Evolutionary conservation across 2,888 invertebrate genomes (phyloP), one percentile per base, ranked within the genome.

Genomic region (Melieria picta): DNA sequence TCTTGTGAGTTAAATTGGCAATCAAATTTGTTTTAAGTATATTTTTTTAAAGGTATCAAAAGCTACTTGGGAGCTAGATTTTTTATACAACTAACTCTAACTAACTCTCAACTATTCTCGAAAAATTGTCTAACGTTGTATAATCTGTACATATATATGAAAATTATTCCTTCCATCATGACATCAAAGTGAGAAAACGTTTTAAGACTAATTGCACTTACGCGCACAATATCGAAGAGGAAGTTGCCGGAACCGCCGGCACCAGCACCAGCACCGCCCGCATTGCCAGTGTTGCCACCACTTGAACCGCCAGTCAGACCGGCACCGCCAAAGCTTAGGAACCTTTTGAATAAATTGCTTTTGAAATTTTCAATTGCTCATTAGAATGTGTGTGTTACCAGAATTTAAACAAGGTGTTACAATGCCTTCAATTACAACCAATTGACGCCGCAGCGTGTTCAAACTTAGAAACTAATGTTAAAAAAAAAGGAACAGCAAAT

Each of bases 161-260:
- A 0, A 16, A 16, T 16, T 16, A 16, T 16, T 16, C 16, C 16
- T 16, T 16, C 16, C 0, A 16, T 16, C 16, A 16, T 16, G 16
- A 16, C 16, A 16, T 16, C 45, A 46, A 2, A 57, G 43, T 46
- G 48, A 6, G 58, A 7, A 7, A 60, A 11, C 45, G 50, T 6
- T 52, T 55, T 47, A 60, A 61, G 61, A 10, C 4, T 47, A 63
- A n/a, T 42, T 13, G 11, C 80, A 90, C 93, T 93, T 89, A 95
- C 95, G 90, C 95, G 90, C 86, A 95, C 93, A 85, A 94, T 92
- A 87, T 95, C 95, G 87, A 95, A 94, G 79, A 95, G 89, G 90
- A 95, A 94, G 89, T 95, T 95, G 75, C 95, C 95, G 65, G 94
- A 94, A 69, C 94, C 94, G 77, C 92, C 93, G 71, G 84, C 89